Evolutionary conservation across 2,888 invertebrate genomes (phyloP), one percentile per base, ranked within the genome.

Genomic region (Beris morrisii): DNA sequence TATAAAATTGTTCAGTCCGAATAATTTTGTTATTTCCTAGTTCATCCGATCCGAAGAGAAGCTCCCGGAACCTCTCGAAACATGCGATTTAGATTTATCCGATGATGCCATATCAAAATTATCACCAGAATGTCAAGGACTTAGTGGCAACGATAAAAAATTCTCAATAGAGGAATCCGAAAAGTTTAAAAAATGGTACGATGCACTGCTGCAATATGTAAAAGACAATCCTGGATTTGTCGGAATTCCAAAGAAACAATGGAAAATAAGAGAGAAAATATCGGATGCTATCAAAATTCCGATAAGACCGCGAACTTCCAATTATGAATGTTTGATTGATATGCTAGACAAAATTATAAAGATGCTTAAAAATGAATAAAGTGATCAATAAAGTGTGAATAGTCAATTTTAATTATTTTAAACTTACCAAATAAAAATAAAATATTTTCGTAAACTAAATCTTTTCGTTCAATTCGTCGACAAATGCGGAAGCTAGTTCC

Each of bases 401-500:
- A 13, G 22, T 22, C 22, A 22, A 22, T 22, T 22, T 22, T 22
- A 22, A 22, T 22, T 22, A 22, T 22, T 22, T 22, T 3, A 22
- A 22, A 22, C 22, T 22, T 22, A 22, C 22, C 22, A 22, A 22
- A 1, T 2, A 22, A 22, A 22, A 1, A 22, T 2, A 22, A 22
- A 22, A 22, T 22, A 22, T 22, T 22, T 22, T 22, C 22, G 22
- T 22, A 22, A 22, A 22, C 22, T 22, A 22, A 22, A 2, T 22
- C 22, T 22, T 48, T 38, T 65, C 22, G 30, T 58, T 66, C 5
- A 66, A 9, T 5, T 66, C 66, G 13, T 57, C 43, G 31, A 59
- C 59, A 57, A 66, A 66, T 11, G 58, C 30, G 48, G 52, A 15
- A 43, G 56, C 46, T n/a, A 66, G 43, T 30, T 48, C 22, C 12